Base-by-base conservation (phyloP, 1,140 invertebrate species). In the Drosophila teissieri region DNA sequence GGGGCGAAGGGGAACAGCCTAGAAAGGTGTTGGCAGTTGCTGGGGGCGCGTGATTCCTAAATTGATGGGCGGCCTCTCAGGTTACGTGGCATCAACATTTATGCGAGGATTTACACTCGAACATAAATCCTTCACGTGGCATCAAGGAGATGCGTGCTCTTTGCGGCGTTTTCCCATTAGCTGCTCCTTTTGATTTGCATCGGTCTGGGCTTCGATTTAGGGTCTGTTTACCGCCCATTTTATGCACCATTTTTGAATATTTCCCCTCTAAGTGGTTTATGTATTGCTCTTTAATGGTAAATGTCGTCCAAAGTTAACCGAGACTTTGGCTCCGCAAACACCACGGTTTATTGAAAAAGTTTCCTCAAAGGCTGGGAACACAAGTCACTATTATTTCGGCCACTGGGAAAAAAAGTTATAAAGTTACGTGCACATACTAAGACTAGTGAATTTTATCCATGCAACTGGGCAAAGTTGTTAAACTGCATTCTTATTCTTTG, bases 91-190 rank as follows among this genome's bases (percentile, higher is more conserved):
- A 65, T 68, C 61, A 73, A 68, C 81, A 78, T 74, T 74, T 83
- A 83, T 82, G 74, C 62, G 56, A 56, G 69, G 80, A 63, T 82
- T 82, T 74, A 82, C 70, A 63, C 64, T 60, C 63, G 62, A 83
- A 83, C 64, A 79, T 78, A 82, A 83, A 83, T 82, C 74, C 72
- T 61, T 64, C 68, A 57, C 40, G 58, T 42, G 68, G 34, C 24
- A 63, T 74, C 73, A 58, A 39, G 53, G 53, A 57, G 60, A 64
- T 57, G 39, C 61, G 57, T 64, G 55, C 58, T 63, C 36, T 40
- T 37, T 55, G 55, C 40, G 27, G 78, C 51, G 37, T 70, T 49
- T 34, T 51, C 54, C 57, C 62, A 60, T 61, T 61, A 64, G 42
- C 11, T 36, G 15, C 31, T 52, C 15, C 24, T 22, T 31, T 40